Base-by-base conservation (phyloP, 2,113 vertebrate genomes). In the Coptodon rendalli region DNA sequence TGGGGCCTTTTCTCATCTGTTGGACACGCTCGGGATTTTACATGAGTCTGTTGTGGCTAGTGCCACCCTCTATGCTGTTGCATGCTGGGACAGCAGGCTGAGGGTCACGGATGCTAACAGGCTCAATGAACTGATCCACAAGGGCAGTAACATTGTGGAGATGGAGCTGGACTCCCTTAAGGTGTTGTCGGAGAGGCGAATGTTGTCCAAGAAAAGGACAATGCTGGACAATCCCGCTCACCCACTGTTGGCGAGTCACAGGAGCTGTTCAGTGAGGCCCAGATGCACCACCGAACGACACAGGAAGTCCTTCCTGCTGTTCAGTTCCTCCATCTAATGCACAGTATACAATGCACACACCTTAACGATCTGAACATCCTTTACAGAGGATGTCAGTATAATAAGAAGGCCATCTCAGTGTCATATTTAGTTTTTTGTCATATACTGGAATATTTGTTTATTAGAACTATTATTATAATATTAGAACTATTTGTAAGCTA, bases 141-240 rank as follows among this genome's bases (percentile, higher is more conserved):
- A 38, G 61, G 31, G 6, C 34, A 38, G 31, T 38, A 66, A 38
- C 34, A 1, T 38, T 38, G 61, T 38, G 61, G 61, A 22, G 34
- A 0, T 22, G 6, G 61, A 2, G 61, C 1, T 66, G 31, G 61
- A 38, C 19, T 38, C 34, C 10, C 10, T 66, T 66, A 38, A 66
- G 34, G 10, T 66, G 61, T 7, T 66, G 61, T 22, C 1, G 6
- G 19, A 38, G 61, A 66, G 61, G 61, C 6, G 3, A 19, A 38
- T 66, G 34, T 66, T 66, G 34, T 66, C 61, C 61, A 66, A 38
- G 0, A 38, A 38, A 13, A 66, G 0, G 61, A 36, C 61, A 36
- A 0, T 22, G 19, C 61, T 38, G 61, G 10, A 2, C 19, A 2
- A n/a, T 66, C 61, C 9, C 4, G 17, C 17, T 66, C 17, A 66